phyloP scores from a whole-genome alignment of 2,113 vertebrate genomes.

The Cyprinus carpio region DNA sequence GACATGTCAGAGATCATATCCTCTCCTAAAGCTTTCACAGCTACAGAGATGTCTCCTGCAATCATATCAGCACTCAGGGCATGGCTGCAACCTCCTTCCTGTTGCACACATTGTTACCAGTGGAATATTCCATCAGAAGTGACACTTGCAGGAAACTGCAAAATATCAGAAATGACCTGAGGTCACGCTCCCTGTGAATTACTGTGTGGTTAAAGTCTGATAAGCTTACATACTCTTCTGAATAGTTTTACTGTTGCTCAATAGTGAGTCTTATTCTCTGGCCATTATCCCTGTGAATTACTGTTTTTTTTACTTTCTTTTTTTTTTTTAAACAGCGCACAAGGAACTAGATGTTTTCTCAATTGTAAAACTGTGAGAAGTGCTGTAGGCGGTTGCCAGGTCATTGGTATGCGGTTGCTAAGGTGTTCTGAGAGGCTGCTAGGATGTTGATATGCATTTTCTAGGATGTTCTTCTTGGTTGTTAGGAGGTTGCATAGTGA shows the following conservation, averaged over 20 bases:
- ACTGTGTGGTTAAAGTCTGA: slow-evolving; percentile 3
- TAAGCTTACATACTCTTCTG: background rate
- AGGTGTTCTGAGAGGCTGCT: background rate
- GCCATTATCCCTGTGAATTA: too few species aligned
- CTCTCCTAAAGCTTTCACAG: slow-evolving; percentile 5
- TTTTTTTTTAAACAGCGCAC: background rate
- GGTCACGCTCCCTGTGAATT: background rate
- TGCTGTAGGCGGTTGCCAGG: background rate
- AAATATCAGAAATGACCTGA: background rate
- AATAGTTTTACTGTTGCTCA: background rate
- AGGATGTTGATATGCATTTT: background rate
- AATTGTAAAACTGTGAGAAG: background rate
- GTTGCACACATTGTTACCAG: background rate
- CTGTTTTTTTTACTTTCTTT: too few species aligned
- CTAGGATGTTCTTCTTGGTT: background rate
- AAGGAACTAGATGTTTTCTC: background rate
- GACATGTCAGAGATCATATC: slow-evolving; percentile 16
- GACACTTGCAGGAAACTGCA: background rate
- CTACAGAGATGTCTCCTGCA: slow-evolving; percentile 11
- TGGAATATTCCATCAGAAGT: slow-evolving; percentile 10
- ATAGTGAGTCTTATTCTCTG: too few species aligned
- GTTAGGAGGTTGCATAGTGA: background rate
- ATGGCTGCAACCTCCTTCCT: slow-evolving; percentile 14
- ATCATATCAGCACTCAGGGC: background rate
- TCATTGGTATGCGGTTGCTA: slow-evolving; percentile 1